Evolutionary conservation across 2,797 vertebrate species (phyloP), one percentile per base, ranked within the genome.

Genomic region (Pipistrellus kuhlii): DNA sequence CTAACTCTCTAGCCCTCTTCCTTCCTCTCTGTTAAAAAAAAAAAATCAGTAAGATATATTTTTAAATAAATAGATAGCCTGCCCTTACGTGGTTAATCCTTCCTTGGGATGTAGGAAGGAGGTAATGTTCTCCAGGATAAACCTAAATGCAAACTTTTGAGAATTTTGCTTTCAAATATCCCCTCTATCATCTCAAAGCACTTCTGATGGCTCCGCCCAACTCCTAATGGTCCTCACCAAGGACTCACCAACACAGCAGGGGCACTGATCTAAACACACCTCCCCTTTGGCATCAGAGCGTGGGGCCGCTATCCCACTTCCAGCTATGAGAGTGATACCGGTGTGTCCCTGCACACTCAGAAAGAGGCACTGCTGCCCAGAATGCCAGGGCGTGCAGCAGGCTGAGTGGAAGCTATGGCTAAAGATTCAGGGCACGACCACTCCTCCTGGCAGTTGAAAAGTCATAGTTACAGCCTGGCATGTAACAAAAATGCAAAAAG

Each of bases 321-420:
- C 46, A 1, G 46, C 17, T 55, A 2, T 20, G 32, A 81, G 7
- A 7, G 20, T 6, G 57, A 15, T 8, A 0, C 38, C 1, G 0
- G 0, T 3, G 11, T 51, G 75, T 35, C 55, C 32, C 5, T 35
- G 80, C 38, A 14, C 7, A 6, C 78, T 78, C 20, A 68, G 73
- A 76, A 83, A 85, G 41, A 13, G 14, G 8, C n/a, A 51, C 6
- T 1, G 11, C 78, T 3, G 21, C 62, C 51, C 57, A 53, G n/a
- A 32, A 14, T 3, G 2, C 14, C 82, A 35, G 23, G 4, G 30
- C 7, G 0, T 2, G 7, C 68, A 66, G 92, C 62, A 80, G 27
- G 3, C 21, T 9, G 38, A 35, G 38, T 13, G 15, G 15, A 6
- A 88, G 21, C 0, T 20, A 8, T 30, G 51, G 20, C 55, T 81